Base-by-base conservation (phyloP, 2,797 vertebrate species). In the Hyperoplus lanceolatus region DNA sequence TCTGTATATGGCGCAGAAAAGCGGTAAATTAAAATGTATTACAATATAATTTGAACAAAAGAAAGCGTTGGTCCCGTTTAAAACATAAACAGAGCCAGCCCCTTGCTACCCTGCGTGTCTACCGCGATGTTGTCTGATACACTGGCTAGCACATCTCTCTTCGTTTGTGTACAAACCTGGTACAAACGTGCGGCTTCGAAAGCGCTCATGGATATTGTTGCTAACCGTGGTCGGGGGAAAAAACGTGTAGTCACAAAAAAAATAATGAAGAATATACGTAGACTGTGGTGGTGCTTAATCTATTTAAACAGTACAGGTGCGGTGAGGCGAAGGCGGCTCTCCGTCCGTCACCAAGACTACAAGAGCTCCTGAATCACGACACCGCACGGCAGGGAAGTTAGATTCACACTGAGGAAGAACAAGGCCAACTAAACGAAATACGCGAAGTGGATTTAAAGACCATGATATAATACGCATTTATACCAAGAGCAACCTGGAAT, bases 211-310 rank as follows among this genome's bases (percentile, higher is more conserved):
- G 14, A 3, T 0, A 4, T 0, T 4, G 55, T n/a, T 4, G 69
- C 89, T 83, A 29, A 92, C 88, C 69, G 39, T 16, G 3, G 39
- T 39, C 43, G 43, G 7, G 55, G 29, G 4, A 6, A 57, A 18
- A 61, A 15, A 3, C 11, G 1, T 13, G 10, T 2, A 11, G 8
- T 45, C 8, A 29, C 29, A 56, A 8, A 51, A 8, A 18, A 64
- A 48, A 15, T 0, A 6, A 61, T 13, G 2, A 29, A 29, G 29
- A 29, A 29, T 3, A 29, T 29, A 29, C 60, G 11, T 4, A 1
- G 1, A 1, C 12, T 8, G 41, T 43, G 58, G 54, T 64, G 4
- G 41, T 51, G 14, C 0, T 0, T 0, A 0, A 1, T 9, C 8
- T 21, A 63, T 54, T 59, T n/a, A 10, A 29, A 11, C 5, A 11